Evolutionary conservation across 2,888 invertebrate genomes (phyloP).

Genomic region (Piscicola geometra): DNA sequence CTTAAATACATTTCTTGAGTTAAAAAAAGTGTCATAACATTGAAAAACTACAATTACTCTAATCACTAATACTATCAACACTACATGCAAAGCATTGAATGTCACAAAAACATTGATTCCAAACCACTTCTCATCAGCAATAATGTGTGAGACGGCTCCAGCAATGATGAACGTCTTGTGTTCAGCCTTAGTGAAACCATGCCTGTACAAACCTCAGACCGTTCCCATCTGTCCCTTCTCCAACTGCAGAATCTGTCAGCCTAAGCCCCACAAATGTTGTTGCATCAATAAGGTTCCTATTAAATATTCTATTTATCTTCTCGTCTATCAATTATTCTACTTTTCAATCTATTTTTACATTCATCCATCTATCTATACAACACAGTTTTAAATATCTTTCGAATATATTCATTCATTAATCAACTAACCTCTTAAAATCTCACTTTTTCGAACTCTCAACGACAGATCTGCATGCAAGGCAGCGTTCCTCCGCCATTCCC

Average conservation of each 20-base stretch:
- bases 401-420: neutral
- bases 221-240: slow-evolving; percentile 33
- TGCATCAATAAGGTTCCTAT: slow-evolving; percentile 17
- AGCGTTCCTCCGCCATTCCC: slow-evolving; percentile 31
- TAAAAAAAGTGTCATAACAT: too few relatives aligned
- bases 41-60: too few relatives aligned
- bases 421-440: too few relatives aligned
- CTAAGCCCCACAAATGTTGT: slow-evolving; percentile 20
- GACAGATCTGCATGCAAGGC: slow-evolving; percentile 15
- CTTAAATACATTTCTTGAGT: too few relatives aligned
- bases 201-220: slow-evolving; percentile 29
- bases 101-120: too few relatives aligned
- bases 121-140: neutral
- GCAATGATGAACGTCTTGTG: slow-evolving; percentile 4
- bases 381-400: too few relatives aligned
- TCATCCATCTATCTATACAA: neutral
- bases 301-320: neutral
- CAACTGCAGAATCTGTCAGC: slow-evolving; percentile 29
- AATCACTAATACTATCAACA: too few relatives aligned
- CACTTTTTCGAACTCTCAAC: neutral
- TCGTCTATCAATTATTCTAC: neutral
- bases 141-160: slow-evolving; percentile 22
- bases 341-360: neutral
- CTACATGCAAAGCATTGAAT: too few relatives aligned
- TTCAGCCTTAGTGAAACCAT: slow-evolving; percentile 20